phyloP scores from a whole-genome alignment of 2,888 invertebrate species.

The Andrena marginata region DNA sequence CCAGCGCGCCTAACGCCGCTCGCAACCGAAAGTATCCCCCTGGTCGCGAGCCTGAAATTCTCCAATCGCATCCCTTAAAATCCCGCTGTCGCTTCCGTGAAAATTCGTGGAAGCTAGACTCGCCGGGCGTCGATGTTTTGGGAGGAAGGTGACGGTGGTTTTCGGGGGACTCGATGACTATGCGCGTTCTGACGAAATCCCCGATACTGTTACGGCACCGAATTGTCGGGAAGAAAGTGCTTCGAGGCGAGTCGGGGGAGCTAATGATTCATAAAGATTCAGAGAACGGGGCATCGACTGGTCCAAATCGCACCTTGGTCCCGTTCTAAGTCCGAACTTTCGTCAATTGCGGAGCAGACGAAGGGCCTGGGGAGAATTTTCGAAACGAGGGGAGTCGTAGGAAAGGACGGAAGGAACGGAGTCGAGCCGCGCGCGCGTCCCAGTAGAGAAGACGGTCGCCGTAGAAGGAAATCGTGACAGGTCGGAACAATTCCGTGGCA shows the following conservation, averaged over 20 bases:
- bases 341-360: constrained; percentile 34
- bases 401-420: constrained; percentile 4
- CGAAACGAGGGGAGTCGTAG: neutral
- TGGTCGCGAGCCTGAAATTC: neutral
- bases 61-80: no score
- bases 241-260: constrained; percentile 28
- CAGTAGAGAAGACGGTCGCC: constrained; percentile 14
- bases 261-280: constrained; percentile 45
- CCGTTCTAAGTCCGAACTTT: constrained; percentile 32
- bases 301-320: constrained; percentile 7
- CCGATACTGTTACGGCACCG: constrained; percentile 34
- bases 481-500: constrained; percentile 38
- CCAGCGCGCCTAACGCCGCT: neutral
- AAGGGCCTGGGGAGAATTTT: neutral
- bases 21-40: constrained; percentile 6
- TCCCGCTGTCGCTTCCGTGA: no score
- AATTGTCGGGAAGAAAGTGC: constrained; percentile 49
- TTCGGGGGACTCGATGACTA: constrained; percentile 20
- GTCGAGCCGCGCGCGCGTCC: constrained; percentile 9
- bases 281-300: neutral
- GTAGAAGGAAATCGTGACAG: constrained; percentile 29
- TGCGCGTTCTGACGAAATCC: constrained; percentile 34
- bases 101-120: no score
- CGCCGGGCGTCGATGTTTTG: no score
- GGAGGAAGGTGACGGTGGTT: neutral